phyloP scores from a whole-genome alignment of 2,888 invertebrate species.

The Drosophila hamatofila region DNA sequence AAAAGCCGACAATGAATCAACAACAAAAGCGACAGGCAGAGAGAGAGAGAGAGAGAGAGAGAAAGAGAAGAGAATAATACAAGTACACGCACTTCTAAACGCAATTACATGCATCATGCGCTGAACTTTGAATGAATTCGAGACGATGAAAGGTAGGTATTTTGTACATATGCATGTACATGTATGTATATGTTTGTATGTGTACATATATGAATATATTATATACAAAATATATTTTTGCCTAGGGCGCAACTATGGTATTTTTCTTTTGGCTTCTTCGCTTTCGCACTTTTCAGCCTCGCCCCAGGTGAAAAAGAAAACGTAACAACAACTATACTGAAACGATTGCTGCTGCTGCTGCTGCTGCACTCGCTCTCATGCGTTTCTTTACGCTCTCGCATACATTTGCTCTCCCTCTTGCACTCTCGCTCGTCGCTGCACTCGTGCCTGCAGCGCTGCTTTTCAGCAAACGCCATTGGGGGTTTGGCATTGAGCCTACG shows the following conservation, averaged over 20 bases:
- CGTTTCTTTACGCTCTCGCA: conserved; percentile 40
- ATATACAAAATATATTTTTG: conserved; percentile 34
- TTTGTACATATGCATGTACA: background rate
- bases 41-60: conserved; percentile 12
- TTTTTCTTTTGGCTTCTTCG: conserved; percentile 36
- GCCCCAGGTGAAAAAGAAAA: conserved; percentile 56
- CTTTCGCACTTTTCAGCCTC: conserved; percentile 41
- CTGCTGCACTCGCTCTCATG: conserved; percentile 50
- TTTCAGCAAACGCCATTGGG: conserved; percentile 77
- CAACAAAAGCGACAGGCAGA: conserved; percentile 56
- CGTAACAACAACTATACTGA: conserved; percentile 31
- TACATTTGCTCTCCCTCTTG: conserved; percentile 30
- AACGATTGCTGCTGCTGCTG: conserved; percentile 43
- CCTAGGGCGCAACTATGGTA: conserved; percentile 34
- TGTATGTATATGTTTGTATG: background rate
- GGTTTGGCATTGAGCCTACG: conserved; percentile 73
- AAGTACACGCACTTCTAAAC: conserved; percentile 78
- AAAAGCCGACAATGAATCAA: conserved; percentile 61
- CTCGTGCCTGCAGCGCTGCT: conserved; percentile 62
- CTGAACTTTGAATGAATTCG: conserved; percentile 56
- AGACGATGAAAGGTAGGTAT: conserved; percentile 34
- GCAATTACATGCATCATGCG: conserved; percentile 69
- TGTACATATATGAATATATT: conserved; percentile 12
- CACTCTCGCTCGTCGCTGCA: conserved; percentile 36
- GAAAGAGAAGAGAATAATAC: conserved; percentile 34